These are phyloP conservation scores for Sesamia inferens DNA, from an alignment of 2,888 invertebrate genomes.

Conservation along the genomic window DNA sequence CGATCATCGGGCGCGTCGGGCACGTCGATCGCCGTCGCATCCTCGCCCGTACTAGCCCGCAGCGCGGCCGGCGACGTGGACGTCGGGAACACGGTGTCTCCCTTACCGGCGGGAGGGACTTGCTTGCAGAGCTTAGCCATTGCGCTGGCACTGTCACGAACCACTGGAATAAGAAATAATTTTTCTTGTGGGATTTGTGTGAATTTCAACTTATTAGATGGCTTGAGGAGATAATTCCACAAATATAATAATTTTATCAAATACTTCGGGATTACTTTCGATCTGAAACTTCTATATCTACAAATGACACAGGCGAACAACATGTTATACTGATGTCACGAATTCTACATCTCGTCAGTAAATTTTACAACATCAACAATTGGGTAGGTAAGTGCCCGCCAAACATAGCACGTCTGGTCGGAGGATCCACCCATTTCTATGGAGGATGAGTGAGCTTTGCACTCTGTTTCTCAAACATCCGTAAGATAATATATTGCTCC, in stretches of 20 bases:
- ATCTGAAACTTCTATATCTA: too few species aligned
- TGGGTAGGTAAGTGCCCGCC: too few species aligned
- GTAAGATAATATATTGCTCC: too few species aligned
- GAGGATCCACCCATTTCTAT: too few species aligned
- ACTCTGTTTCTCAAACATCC: too few species aligned
- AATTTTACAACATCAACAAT: too few species aligned
- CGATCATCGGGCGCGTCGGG: background rate
- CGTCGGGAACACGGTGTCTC: slow-evolving; percentile 74
- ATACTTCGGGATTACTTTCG: too few species aligned
- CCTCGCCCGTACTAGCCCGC: slow-evolving; percentile 62
- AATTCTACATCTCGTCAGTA: too few species aligned
- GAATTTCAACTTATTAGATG: background rate
- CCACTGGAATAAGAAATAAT: slow-evolving; percentile 69
- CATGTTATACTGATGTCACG: too few species aligned
- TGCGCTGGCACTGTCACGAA: slow-evolving; percentile 82
- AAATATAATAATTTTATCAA: background rate
- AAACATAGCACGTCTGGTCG: too few species aligned
- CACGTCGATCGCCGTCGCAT: background rate
- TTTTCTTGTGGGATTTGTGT: background rate
- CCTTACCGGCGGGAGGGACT: slow-evolving; percentile 67
- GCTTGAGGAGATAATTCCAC: background rate
- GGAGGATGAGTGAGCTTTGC: too few species aligned
- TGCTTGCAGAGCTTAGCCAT: slow-evolving; percentile 83
- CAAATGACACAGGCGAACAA: too few species aligned
- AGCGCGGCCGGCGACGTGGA: slow-evolving; percentile 69